A percentile compares a stretch with the other conserved stretches of the same genome.
Evolutionary conservation across 2,113 vertebrate species (phyloP).

Genomic region (Gymnocephalus cernua): DNA sequence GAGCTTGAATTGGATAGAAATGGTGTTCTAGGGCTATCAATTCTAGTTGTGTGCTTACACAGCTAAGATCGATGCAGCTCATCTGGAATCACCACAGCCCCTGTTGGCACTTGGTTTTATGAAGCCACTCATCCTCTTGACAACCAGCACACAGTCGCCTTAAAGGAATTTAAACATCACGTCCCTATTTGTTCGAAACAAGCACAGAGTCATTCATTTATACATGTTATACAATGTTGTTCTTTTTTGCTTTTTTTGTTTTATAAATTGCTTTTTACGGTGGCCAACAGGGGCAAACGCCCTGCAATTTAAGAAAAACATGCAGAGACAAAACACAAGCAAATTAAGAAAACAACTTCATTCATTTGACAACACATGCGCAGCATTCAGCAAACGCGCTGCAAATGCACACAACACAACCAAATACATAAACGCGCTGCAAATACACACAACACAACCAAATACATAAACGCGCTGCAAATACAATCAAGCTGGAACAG

Average conservation of each 20-base stretch:
- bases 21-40: constrained; percentile 57
- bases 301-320: too few species aligned
- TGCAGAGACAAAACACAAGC: too few species aligned
- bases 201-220: not conserved
- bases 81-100: constrained; percentile 63
- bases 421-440: too few species aligned
- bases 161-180: constrained; percentile 48
- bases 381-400: too few species aligned
- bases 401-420: too few species aligned
- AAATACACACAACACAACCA: too few species aligned
- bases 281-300: too few species aligned
- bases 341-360: too few species aligned
- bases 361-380: too few species aligned
- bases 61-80: constrained; percentile 72
- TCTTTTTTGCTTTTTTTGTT: not conserved
- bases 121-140: constrained; percentile 77
- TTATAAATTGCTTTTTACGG: not conserved
- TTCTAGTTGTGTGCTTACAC: constrained; percentile 62
- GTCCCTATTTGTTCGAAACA: constrained; percentile 5
- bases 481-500: too few species aligned
- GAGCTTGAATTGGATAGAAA: constrained; percentile 58
- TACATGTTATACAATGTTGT: not conserved
- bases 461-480: too few species aligned
- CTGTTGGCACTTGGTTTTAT: constrained; percentile 76
- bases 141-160: constrained; percentile 58